Percentiles rank a stretch among this genome's conserved stretches.
phyloP scores from a whole-genome alignment of 2,113 vertebrate genomes.

The Bujurquina vittata region DNA sequence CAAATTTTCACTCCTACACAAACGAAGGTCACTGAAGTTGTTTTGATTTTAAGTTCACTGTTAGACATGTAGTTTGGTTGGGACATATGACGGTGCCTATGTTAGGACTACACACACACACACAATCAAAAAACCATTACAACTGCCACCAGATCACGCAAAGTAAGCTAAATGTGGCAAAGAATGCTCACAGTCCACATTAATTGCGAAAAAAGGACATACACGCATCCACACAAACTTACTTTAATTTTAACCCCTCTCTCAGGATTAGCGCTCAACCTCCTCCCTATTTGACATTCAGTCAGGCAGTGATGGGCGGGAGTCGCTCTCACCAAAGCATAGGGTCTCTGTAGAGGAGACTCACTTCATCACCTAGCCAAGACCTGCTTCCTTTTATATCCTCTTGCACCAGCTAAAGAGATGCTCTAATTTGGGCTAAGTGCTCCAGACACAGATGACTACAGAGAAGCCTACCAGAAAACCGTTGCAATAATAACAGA shows the following conservation, averaged over 20 bases:
- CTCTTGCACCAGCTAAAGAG: slow-evolving; percentile 47
- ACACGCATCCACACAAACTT: slow-evolving; percentile 17
- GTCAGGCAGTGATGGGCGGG: slow-evolving; percentile 15
- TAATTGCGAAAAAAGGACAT: slow-evolving; percentile 38
- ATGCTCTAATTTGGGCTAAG: slow-evolving; percentile 57
- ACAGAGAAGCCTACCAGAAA: slow-evolving; percentile 32
- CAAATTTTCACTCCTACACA: neutral
- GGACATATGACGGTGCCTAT: neutral
- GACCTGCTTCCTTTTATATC: slow-evolving; percentile 73
- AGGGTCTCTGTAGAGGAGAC: slow-evolving; percentile 35
- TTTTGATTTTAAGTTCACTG: neutral
- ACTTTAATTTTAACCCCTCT: slow-evolving; percentile 51
- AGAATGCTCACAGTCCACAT: slow-evolving; percentile 43
- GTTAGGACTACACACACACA: neutral
- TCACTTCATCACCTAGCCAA: slow-evolving; percentile 49
- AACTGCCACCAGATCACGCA: slow-evolving; percentile 25
- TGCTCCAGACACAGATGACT: slow-evolving; percentile 50
- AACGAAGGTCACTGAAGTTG: neutral
- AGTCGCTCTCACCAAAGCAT: slow-evolving; percentile 22
- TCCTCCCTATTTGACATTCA: slow-evolving; percentile 31
- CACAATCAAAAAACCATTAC: neutral
- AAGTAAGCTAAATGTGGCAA: slow-evolving; percentile 25
- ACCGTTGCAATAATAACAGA: slow-evolving; percentile 56
- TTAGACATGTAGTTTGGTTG: neutral
- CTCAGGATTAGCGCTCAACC: slow-evolving; percentile 33